Conservation (phyloP, 37 sponge, comb jelly and placozoan species). For the Aplysina aerophoba region DNA sequence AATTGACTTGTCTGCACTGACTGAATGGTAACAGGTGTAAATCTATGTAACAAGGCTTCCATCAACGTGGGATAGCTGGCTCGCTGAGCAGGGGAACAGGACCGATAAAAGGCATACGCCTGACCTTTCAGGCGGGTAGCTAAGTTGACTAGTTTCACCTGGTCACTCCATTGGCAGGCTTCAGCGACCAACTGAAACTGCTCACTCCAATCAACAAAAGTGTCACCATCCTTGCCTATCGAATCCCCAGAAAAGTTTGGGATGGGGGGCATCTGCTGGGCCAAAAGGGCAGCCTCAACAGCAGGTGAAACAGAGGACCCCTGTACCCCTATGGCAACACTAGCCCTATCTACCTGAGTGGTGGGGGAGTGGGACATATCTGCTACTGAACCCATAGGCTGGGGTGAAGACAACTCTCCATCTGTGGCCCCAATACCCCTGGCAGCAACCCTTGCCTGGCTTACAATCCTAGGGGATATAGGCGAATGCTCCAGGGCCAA, state of each 20-base stretch:
- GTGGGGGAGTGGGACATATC: too few relatives aligned
- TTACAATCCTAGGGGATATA: too few relatives aligned
- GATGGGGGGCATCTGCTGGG: conserved; percentile 51
- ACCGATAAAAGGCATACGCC: conserved; percentile 59
- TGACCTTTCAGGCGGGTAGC: conserved; percentile 38
- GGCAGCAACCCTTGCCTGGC: too few relatives aligned
- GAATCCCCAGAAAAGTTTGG: conserved; percentile 50
- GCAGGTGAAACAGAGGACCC: too few relatives aligned
- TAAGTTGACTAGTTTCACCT: conserved; percentile 50
- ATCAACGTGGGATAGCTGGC: conserved; percentile 40
- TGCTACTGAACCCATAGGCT: too few relatives aligned
- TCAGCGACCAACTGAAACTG: conserved; percentile 55
- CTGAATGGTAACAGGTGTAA: conserved; percentile 46
- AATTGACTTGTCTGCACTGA: conserved; percentile 48
- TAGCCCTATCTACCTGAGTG: too few relatives aligned
- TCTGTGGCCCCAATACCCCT: too few relatives aligned
- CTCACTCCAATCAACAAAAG: conserved; percentile 53
- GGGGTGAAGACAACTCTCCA: too few relatives aligned
- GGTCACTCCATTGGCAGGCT: conserved; percentile 36
- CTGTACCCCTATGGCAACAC: too few relatives aligned
- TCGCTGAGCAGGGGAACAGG: conserved; percentile 43
- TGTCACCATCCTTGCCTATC: conserved; percentile 20
- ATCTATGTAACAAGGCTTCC: conserved; percentile 42
- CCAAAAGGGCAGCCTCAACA: too few relatives aligned
- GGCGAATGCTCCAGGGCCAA: too few relatives aligned